A percentile compares a stretch with the other conserved stretches of the same genome.
Conservation (phyloP, 2,888 invertebrate species). For the Teleiodes luculella region DNA sequence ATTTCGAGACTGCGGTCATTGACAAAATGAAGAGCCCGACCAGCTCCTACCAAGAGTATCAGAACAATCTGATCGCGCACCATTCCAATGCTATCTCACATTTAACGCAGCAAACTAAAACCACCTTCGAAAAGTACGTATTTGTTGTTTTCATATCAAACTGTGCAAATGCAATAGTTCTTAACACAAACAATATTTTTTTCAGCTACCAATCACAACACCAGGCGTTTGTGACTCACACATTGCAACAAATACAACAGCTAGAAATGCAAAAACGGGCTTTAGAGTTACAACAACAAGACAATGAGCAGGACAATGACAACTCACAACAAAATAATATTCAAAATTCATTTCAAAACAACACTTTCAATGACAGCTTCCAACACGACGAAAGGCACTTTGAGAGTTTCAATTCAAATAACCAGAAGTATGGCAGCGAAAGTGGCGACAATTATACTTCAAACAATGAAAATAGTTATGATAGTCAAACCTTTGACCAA, state of each 20-base stretch:
- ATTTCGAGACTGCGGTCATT: conserved; percentile 89
- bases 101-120: conserved; percentile 88
- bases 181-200: conserved; percentile 1
- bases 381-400: conserved; percentile 44
- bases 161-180: not conserved
- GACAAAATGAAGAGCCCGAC: conserved; percentile 92
- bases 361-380: conserved; percentile 55
- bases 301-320: conserved; percentile 54
- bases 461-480: conserved; percentile 71
- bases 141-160: conserved; percentile 18
- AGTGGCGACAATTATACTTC: conserved; percentile 66
- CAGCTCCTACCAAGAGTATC: conserved; percentile 92
- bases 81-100: conserved; percentile 88
- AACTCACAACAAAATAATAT: conserved; percentile 48
- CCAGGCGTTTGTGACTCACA: conserved; percentile 95
- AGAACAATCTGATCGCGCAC: conserved; percentile 89
- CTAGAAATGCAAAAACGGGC: conserved; percentile 88
- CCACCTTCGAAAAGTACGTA: conserved; percentile 86
- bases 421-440: conserved; percentile 60
- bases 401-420: conserved; percentile 55
- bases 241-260: conserved; percentile 91
- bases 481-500: conserved; percentile 68
- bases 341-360: conserved; percentile 50
- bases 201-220: conserved; percentile 94
- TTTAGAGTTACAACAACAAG: conserved; percentile 76